A percentile compares a stretch with the other conserved stretches of the same genome.
Evolutionary conservation across 2,113 vertebrate genomes (phyloP).

Genomic region (Notothenia coriiceps): DNA sequence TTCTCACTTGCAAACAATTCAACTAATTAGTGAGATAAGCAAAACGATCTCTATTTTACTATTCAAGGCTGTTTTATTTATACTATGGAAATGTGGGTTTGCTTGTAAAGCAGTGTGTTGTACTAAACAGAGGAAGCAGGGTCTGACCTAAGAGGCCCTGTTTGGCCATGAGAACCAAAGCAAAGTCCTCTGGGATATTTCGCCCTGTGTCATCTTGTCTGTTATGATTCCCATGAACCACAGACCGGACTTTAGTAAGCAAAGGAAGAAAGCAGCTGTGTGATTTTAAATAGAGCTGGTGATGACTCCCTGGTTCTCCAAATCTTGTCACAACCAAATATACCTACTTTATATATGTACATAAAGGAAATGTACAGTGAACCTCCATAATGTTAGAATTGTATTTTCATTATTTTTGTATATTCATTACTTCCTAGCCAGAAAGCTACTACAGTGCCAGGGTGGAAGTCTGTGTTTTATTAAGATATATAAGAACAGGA

Average conservation of each 20-base stretch:
- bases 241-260: slow-evolving; percentile 32
- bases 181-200: slow-evolving; percentile 70
- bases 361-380: not conserved
- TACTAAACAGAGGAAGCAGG: slow-evolving; percentile 69
- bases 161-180: slow-evolving; percentile 79
- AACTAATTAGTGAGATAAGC: not conserved
- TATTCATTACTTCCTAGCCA: not conserved
- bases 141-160: slow-evolving; percentile 70
- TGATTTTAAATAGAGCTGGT: slow-evolving; percentile 51
- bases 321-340: not conserved
- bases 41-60: not conserved
- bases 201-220: slow-evolving; percentile 61
- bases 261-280: slow-evolving; percentile 46
- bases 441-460: too few species aligned
- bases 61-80: slow-evolving; percentile 52
- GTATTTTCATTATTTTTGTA: not conserved
- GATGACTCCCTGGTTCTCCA: slow-evolving; percentile 23
- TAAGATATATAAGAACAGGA: not conserved
- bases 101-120: slow-evolving; percentile 65
- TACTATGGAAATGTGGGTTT: slow-evolving; percentile 52
- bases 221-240: slow-evolving; percentile 81
- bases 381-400: not conserved
- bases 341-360: too few species aligned
- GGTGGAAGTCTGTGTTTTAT: not conserved
- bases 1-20: not conserved